A percentile compares a stretch with the other conserved stretches of the same genome.
Conservation (phyloP, 2,888 invertebrate genomes). For the Crematogaster levior region DNA sequence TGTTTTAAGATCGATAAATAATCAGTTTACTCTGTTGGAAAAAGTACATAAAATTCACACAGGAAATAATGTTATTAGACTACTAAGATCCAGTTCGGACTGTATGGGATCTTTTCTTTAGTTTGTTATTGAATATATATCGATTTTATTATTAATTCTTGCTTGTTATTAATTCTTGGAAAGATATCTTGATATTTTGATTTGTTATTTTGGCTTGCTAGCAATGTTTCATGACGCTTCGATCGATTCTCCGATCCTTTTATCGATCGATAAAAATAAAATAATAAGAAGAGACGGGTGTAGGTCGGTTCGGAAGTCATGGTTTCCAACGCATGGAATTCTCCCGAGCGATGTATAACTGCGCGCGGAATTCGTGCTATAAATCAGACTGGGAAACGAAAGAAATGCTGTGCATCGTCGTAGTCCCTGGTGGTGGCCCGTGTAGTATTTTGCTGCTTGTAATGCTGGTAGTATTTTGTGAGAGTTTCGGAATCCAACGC, state of each 20-base stretch:
- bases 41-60: too few relatives aligned
- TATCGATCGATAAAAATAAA: not conserved
- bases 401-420: constrained; percentile 72
- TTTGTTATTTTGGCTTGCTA: not conserved
- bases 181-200: not conserved
- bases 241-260: not conserved
- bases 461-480: constrained; percentile 77
- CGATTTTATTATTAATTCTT: too few relatives aligned
- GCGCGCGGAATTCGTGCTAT: constrained; percentile 73
- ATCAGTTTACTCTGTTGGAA: too few relatives aligned
- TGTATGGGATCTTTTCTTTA: too few relatives aligned
- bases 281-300: not conserved
- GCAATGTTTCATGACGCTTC: not conserved
- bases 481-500: constrained; percentile 47
- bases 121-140: too few relatives aligned
- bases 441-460: constrained; percentile 76
- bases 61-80: too few relatives aligned
- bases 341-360: constrained; percentile 69
- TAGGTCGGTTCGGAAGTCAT: constrained; percentile 57
- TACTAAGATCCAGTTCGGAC: too few relatives aligned
- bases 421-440: constrained; percentile 70
- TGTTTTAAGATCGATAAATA: too few relatives aligned
- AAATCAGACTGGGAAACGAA: constrained; percentile 74
- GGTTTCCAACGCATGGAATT: constrained; percentile 61
- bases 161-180: too few relatives aligned